Percentiles rank a stretch among this genome's conserved stretches.
These are phyloP conservation scores for Notiomystis cincta DNA, from an alignment of 2,113 vertebrate genomes.

Conservation along the genomic window DNA sequence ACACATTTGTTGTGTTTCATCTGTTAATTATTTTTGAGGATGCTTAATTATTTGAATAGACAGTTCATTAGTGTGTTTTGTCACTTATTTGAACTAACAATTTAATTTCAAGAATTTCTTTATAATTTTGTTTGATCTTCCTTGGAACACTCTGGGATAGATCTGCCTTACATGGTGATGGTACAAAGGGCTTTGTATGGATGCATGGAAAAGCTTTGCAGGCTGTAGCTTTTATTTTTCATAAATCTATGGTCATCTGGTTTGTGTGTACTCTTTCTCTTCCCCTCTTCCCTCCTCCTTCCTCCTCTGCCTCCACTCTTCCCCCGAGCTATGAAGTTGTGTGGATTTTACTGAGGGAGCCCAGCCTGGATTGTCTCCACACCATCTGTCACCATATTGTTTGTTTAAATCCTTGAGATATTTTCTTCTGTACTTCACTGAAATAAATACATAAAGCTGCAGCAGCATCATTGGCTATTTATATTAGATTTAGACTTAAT, in stretches of 20 bases:
- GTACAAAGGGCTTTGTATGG: neutral
- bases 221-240: neutral
- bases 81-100: neutral
- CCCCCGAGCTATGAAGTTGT: neutral
- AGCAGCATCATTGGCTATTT: constrained; percentile 26
- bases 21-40: constrained; percentile 4
- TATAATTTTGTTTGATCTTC: neutral
- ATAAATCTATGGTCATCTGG: neutral
- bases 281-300: neutral
- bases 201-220: neutral
- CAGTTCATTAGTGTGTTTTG: constrained; percentile 31
- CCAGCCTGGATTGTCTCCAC: constrained; percentile 35
- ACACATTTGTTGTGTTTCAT: neutral
- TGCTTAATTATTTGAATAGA: constrained; percentile 36
- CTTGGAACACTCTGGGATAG: neutral
- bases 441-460: constrained; percentile 7
- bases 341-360: constrained; percentile 20
- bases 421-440: constrained; percentile 1
- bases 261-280: neutral
- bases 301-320: neutral
- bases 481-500: constrained; percentile 1
- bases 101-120: neutral
- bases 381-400: constrained; percentile 57
- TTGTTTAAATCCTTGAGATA: constrained; percentile 45
- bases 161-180: neutral